Conservation (phyloP, 2,888 invertebrate genomes). For the Rhyacophila evoluta region DNA sequence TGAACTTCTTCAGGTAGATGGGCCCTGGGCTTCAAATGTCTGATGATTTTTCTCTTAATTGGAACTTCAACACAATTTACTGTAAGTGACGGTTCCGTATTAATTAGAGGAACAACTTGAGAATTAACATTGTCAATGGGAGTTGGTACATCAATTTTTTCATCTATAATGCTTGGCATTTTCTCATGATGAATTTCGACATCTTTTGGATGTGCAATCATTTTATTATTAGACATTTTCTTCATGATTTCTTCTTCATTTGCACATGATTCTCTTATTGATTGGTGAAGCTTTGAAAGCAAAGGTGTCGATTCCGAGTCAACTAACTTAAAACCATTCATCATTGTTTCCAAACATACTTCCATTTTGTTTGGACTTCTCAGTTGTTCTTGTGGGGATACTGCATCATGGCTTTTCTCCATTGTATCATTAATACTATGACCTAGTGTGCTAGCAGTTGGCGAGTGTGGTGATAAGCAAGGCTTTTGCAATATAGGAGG, state of each 20-base stretch:
- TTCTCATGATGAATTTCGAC: not conserved
- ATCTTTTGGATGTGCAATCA: not conserved
- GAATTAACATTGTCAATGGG: not conserved
- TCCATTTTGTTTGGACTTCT: not conserved
- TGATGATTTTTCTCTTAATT: not conserved
- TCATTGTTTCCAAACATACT: not conserved
- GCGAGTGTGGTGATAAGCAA: not conserved
- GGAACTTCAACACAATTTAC: not conserved
- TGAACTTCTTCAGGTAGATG: not conserved
- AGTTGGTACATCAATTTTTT: not conserved
- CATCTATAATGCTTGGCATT: not conserved
- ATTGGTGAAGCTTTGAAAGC: not conserved
- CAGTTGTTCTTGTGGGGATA: not conserved
- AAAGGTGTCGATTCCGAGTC: not conserved
- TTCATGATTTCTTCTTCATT: not conserved
- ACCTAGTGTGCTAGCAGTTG: not conserved
- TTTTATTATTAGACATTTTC: not conserved
- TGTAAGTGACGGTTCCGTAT: not conserved
- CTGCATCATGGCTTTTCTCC: not conserved
- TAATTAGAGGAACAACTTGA: not conserved
- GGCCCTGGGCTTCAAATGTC: not conserved
- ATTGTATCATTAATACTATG: not conserved
- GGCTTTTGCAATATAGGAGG: not conserved
- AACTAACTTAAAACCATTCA: slow-evolving; percentile 10
- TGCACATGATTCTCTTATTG: slow-evolving; percentile 4